Evolutionary conservation across 1,140 invertebrate genomes (phyloP).

Genomic region (Steinernema khuongi): DNA sequence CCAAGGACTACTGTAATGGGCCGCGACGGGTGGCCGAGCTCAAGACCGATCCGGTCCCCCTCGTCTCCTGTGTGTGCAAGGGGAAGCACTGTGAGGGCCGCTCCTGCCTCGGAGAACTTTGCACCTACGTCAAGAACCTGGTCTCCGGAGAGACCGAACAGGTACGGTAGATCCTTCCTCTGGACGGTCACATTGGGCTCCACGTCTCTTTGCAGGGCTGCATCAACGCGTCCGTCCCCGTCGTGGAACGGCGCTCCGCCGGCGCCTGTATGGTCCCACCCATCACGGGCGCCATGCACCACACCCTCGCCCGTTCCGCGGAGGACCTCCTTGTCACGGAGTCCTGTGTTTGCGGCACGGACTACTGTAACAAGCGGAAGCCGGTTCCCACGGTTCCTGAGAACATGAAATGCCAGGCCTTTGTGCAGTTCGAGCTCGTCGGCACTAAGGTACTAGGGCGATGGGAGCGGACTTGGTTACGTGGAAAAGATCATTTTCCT

Average conservation of each 20-base stretch:
- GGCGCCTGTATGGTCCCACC: conserved; percentile 58
- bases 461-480: neutral
- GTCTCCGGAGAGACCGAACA: conserved; percentile 44
- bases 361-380: conserved; percentile 53
- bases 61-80: conserved; percentile 48
- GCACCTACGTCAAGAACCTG: conserved; percentile 54
- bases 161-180: neutral
- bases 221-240: conserved; percentile 55
- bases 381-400: conserved; percentile 41
- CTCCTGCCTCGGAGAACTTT: conserved; percentile 51
- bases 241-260: conserved; percentile 49
- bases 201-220: conserved; percentile 36
- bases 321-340: conserved; percentile 54
- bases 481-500: conserved; percentile 12
- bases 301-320: conserved; percentile 46
- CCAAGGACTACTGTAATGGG: conserved; percentile 48
- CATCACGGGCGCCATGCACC: conserved; percentile 58
- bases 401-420: conserved; percentile 45
- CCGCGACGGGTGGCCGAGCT: conserved; percentile 25
- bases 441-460: conserved; percentile 44
- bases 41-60: conserved; percentile 43
- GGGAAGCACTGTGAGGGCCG: conserved; percentile 45
- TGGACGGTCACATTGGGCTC: neutral
- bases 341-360: conserved; percentile 49
- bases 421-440: conserved; percentile 45